Evolutionary conservation across 2,113 vertebrate species (phyloP).

Genomic region (Acanthochromis polyacanthus): DNA sequence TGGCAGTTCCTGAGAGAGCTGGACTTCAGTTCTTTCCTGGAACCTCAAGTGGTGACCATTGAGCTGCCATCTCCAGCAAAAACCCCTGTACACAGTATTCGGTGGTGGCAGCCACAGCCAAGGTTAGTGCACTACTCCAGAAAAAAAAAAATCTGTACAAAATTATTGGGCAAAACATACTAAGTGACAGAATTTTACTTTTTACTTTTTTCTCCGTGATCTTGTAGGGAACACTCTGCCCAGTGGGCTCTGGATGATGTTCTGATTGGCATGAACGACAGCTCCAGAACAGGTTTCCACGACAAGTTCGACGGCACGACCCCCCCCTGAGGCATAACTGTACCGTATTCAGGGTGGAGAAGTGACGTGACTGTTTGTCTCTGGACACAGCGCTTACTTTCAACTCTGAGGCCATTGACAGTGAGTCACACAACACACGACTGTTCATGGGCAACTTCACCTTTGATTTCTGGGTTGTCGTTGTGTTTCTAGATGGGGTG

Average conservation of each 20-base stretch:
- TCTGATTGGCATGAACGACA: constrained; percentile 98
- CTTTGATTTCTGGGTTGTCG: not conserved
- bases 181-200: not conserved
- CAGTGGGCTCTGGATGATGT: constrained; percentile 98
- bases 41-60: constrained; percentile 95
- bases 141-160: not conserved
- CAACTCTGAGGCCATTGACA: constrained; percentile 90
- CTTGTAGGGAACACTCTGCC: constrained; percentile 91
- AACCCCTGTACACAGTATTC: constrained; percentile 90
- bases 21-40: constrained; percentile 95
- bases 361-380: constrained; percentile 93
- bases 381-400: constrained; percentile 94
- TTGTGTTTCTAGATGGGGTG: not conserved
- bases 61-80: constrained; percentile 94
- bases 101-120: constrained; percentile 99
- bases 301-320: constrained; percentile 95
- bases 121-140: constrained; percentile 78
- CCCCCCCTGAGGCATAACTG: constrained; percentile 93
- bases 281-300: constrained; percentile 94
- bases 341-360: constrained; percentile 96
- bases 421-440: constrained; percentile 70
- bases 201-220: not conserved
- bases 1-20: constrained; percentile 95
- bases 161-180: not conserved
- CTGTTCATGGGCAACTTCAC: not conserved